A percentile compares a stretch with the other conserved stretches of the same genome.
Conservation (phyloP, 2,888 invertebrate genomes). For the Pterostichus madidus region DNA sequence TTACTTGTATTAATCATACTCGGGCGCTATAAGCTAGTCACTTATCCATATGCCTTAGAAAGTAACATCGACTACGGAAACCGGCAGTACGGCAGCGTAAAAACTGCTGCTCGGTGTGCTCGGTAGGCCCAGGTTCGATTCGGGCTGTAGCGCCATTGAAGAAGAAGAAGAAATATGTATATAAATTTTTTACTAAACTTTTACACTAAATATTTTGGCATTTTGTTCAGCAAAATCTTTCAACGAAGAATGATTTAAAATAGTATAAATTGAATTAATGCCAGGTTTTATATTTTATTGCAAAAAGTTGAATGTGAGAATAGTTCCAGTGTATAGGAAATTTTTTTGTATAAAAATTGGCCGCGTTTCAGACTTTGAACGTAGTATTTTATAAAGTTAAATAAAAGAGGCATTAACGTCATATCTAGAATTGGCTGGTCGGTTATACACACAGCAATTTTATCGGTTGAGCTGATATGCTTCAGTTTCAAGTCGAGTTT, state of each 20-base stretch:
- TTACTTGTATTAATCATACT: too few species aligned
- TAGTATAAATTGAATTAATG: background rate
- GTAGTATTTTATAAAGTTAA: conserved; percentile 27
- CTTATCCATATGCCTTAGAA: too few species aligned
- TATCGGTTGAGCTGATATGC: conserved; percentile 28
- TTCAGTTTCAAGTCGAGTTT: conserved; percentile 14
- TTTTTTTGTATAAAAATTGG: conserved; percentile 34
- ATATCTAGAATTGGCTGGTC: background rate
- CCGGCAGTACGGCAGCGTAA: too few species aligned
- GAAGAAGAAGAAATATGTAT: too few species aligned
- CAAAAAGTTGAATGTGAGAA: too few species aligned
- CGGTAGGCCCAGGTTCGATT: too few species aligned
- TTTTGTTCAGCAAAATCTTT: background rate
- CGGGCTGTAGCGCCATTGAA: too few species aligned
- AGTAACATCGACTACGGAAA: too few species aligned
- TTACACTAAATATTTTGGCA: conserved; percentile 27
- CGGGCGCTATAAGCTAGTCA: too few species aligned
- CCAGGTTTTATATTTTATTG: background rate
- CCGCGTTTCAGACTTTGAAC: conserved; percentile 8
- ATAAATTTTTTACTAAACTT: too few species aligned
- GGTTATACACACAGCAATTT: conserved; percentile 6
- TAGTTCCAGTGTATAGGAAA: background rate
- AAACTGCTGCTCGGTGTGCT: too few species aligned
- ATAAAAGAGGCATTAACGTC: background rate
- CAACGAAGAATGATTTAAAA: background rate